Conservation (phyloP, 2,113 vertebrate species). For the Pseudorectes ferrugineus region DNA sequence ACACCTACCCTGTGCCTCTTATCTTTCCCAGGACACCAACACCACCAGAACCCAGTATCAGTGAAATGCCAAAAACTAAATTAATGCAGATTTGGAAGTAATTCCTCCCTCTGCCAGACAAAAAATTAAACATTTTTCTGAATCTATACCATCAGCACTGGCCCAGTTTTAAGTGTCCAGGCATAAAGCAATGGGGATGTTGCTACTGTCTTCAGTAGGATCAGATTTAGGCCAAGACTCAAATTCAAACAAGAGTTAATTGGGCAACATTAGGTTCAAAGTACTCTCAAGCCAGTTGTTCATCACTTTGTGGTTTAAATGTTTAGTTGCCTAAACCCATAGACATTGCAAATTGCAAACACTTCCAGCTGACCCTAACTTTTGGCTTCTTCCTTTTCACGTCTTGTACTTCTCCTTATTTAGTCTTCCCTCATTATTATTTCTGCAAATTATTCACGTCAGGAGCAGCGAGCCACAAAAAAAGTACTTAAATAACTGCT, state of each 20-base stretch:
- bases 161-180: not conserved
- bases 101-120: not conserved
- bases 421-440: conserved; percentile 26
- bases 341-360: not conserved
- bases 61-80: not conserved
- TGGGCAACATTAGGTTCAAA: not conserved
- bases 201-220: not conserved
- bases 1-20: not conserved
- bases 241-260: not conserved
- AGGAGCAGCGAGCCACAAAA: not conserved
- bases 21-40: not conserved
- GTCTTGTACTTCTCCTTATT: not conserved
- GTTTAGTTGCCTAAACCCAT: conserved; percentile 8
- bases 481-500: not conserved
- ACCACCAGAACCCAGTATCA: not conserved
- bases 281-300: not conserved
- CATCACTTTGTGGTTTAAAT: conserved; percentile 19
- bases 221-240: not conserved
- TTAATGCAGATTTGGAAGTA: not conserved
- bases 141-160: not conserved
- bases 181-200: not conserved
- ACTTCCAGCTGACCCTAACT: not conserved
- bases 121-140: not conserved
- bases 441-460: conserved; percentile 21
- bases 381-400: not conserved